phyloP scores from a whole-genome alignment of 64 coral and sea anemone species.

The Montipora sp. region DNA sequence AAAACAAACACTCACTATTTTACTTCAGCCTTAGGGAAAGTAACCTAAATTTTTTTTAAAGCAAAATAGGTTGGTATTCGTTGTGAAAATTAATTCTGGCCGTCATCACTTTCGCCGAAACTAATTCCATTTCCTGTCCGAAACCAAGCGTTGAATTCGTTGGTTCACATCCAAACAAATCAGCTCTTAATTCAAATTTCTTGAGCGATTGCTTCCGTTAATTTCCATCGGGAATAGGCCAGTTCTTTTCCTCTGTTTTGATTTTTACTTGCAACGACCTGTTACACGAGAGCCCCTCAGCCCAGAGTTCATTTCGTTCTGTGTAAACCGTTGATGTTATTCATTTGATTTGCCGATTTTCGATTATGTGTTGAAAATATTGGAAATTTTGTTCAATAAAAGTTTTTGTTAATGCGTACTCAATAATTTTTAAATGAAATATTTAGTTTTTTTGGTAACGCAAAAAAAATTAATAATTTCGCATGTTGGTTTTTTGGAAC shows the following conservation, averaged over 20 bases:
- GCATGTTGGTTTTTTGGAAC: neutral
- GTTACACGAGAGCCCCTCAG: neutral
- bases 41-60: neutral
- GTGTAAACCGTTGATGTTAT: too few relatives aligned
- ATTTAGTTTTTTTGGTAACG: too few relatives aligned
- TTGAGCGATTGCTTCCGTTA: slow-evolving; percentile 30
- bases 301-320: too few relatives aligned
- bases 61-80: neutral
- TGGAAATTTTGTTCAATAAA: too few relatives aligned
- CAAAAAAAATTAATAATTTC: neutral
- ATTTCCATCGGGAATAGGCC: neutral
- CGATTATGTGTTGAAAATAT: too few relatives aligned
- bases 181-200: neutral
- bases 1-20: slow-evolving; percentile 47
- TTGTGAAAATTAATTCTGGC: neutral
- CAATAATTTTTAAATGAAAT: neutral
- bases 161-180: neutral
- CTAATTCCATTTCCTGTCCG: neutral
- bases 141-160: neutral
- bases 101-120: slow-evolving; percentile 1
- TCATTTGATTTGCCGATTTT: neutral
- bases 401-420: neutral
- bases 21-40: neutral
- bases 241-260: neutral
- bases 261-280: neutral